phyloP scores from a whole-genome alignment of 1,140 invertebrate genomes.

The Drosophila takahashii region DNA sequence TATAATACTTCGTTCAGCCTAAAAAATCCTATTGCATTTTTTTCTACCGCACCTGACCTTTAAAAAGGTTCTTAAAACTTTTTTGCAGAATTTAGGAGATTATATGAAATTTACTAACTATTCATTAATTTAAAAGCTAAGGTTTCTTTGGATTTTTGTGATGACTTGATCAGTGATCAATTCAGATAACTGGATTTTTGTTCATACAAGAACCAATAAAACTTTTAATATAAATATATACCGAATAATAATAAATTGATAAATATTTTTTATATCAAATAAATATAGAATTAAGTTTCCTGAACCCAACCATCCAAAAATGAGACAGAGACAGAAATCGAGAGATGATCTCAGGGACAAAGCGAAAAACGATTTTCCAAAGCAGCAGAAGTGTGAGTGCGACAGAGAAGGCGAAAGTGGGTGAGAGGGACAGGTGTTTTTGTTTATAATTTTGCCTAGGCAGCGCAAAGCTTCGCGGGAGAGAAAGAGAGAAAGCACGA shows the following conservation, averaged over 20 bases:
- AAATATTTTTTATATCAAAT: background rate
- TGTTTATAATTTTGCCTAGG: background rate
- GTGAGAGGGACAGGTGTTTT: slow-evolving; percentile 13
- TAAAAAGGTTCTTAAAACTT: no score
- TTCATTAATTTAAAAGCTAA: no score
- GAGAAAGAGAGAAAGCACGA: slow-evolving; percentile 7
- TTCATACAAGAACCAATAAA: no score
- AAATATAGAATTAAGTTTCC: background rate
- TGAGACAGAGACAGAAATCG: background rate
- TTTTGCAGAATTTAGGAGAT: no score
- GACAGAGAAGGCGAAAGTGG: slow-evolving; percentile 12
- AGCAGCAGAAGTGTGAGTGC: slow-evolving; percentile 14
- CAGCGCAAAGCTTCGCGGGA: slow-evolving; percentile 23
- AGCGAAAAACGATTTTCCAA: slow-evolving; percentile 19
- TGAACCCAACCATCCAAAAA: background rate
- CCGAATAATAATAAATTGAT: no score
- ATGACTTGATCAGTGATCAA: no score
- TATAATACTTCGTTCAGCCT: background rate
- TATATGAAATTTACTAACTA: no score
- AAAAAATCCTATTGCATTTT: background rate
- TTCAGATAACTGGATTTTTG: no score
- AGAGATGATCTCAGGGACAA: background rate
- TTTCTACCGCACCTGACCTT: background rate
- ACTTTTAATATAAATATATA: no score
- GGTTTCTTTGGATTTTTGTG: background rate